Conservation (phyloP, 1,140 invertebrate species). For the Pseudobourletiella spinata region DNA sequence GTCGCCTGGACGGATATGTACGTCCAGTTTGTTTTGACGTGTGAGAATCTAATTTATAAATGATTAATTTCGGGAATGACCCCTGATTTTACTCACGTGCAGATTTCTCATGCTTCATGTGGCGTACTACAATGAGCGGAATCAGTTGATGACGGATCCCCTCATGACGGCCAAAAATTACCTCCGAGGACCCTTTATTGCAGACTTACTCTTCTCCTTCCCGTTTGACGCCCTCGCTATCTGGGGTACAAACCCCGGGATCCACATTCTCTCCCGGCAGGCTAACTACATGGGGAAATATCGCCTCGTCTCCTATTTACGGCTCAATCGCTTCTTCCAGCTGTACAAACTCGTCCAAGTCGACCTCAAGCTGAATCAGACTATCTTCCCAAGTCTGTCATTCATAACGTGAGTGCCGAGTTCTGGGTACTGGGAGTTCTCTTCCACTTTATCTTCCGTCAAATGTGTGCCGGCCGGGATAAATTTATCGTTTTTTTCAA, state of each 20-base stretch:
- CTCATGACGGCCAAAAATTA: constrained; percentile 51
- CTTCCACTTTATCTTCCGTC: too few species aligned
- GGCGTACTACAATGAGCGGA: constrained; percentile 8
- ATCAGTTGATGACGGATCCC: constrained; percentile 38
- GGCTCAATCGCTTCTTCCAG: constrained; percentile 29
- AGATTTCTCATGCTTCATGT: constrained; percentile 23
- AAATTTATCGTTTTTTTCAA: background rate
- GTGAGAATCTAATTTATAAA: constrained; percentile 1
- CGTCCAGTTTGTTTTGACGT: background rate
- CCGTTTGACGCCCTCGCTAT: constrained; percentile 54
- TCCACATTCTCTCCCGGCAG: background rate
- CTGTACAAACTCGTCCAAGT: constrained; percentile 17
- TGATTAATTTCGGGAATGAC: background rate
- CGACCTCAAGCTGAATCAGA: constrained; percentile 13
- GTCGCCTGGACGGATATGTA: constrained; percentile 31
- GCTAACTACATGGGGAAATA: constrained; percentile 6
- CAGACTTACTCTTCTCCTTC: constrained; percentile 87
- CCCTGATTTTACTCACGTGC: background rate
- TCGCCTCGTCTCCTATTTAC: background rate
- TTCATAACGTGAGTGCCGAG: constrained; percentile 22
- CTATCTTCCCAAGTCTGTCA: constrained; percentile 24
- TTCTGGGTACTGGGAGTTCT: too few species aligned
- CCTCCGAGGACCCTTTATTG: constrained; percentile 88
- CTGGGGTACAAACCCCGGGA: background rate
- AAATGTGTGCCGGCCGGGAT: background rate